These are phyloP conservation scores for Dysmachus trigonus DNA, from an alignment of 2,888 invertebrate genomes.

Conservation along the genomic window DNA sequence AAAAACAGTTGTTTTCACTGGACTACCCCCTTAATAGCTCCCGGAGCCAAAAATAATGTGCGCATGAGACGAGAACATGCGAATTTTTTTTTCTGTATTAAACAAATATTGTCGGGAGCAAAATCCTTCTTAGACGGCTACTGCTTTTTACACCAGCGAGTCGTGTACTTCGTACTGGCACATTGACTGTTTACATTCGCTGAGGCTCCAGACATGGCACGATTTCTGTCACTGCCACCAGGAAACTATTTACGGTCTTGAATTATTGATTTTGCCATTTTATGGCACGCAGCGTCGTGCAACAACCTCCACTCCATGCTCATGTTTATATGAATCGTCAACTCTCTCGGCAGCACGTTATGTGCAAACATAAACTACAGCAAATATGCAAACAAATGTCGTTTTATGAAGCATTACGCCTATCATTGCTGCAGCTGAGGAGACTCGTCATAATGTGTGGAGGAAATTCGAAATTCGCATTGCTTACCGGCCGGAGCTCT, in stretches of 20 bases:
- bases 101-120: conserved; percentile 1
- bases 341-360: conserved; percentile 2
- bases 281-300: not conserved
- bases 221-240: not conserved
- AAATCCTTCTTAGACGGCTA: not conserved
- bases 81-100: not conserved
- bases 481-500: not conserved
- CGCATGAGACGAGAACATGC: not conserved
- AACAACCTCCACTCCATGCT: not conserved
- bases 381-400: conserved; percentile 30
- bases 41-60: not conserved
- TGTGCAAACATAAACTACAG: conserved; percentile 12
- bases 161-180: conserved; percentile 19
- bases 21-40: no score
- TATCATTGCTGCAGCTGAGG: not conserved
- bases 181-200: not conserved
- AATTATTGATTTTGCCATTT: conserved; percentile 42
- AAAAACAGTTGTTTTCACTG: no score
- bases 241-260: conserved; percentile 19
- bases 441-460: not conserved
- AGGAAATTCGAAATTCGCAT: not conserved
- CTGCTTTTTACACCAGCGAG: not conserved
- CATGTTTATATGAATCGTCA: conserved; percentile 23
- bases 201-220: conserved; percentile 3
- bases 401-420: not conserved